Conservation (phyloP, 2,113 vertebrate species). For the Gambusia affinis region DNA sequence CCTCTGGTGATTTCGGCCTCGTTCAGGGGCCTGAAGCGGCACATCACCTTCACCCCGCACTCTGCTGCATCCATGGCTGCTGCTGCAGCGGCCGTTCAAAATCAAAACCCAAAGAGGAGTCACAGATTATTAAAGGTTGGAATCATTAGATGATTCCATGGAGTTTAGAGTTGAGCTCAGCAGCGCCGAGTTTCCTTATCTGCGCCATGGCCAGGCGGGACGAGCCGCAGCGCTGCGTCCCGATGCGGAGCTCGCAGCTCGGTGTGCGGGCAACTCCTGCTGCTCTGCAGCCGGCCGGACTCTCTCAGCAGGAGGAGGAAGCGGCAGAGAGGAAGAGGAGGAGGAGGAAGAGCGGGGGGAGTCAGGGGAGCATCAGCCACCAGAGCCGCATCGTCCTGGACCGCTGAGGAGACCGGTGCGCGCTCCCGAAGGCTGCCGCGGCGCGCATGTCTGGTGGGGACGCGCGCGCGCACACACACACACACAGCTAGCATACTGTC, state of each 20-base stretch:
- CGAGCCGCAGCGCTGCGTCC: slow-evolving; percentile 45
- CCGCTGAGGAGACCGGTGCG: neutral
- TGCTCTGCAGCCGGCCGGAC: neutral
- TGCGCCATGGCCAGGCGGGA: slow-evolving; percentile 41
- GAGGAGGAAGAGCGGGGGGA: neutral
- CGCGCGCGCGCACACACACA: neutral
- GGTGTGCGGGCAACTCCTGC: neutral
- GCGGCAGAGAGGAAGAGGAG: neutral
- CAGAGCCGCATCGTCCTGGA: slow-evolving; percentile 43
- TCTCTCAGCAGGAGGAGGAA: neutral
- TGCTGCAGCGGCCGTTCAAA: neutral
- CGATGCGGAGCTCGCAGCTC: neutral
- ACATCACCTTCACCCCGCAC: slow-evolving; percentile 95
- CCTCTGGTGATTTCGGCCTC: slow-evolving; percentile 88
- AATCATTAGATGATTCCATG: neutral
- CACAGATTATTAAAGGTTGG: neutral
- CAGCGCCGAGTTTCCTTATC: neutral
- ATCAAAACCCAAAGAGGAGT: neutral
- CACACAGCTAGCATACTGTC: too few species aligned
- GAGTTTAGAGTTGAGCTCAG: slow-evolving; percentile 5
- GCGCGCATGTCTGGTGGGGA: slow-evolving; percentile 28
- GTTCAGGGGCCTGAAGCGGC: slow-evolving; percentile 92
- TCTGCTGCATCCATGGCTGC: slow-evolving; percentile 87
- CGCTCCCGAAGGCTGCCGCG: slow-evolving; percentile 22
- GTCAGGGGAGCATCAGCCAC: slow-evolving; percentile 27